These are phyloP conservation scores for Clepsis dumicolana DNA, from an alignment of 2,888 invertebrate genomes.

Conservation along the genomic window DNA sequence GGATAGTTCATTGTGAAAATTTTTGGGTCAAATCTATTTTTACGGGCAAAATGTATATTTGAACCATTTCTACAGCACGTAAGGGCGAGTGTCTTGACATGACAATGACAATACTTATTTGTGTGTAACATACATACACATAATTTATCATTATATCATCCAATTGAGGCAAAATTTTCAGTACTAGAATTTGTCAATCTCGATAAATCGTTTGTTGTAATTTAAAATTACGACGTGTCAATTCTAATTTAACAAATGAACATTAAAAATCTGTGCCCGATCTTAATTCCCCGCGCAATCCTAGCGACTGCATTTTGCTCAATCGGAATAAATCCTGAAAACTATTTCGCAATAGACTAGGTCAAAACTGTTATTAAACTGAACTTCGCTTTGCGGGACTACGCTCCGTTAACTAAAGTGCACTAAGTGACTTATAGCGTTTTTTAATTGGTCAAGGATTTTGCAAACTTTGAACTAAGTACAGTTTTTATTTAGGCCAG, in stretches of 20 bases:
- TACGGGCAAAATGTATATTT: background rate
- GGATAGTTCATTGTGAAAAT: background rate
- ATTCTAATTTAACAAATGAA: background rate
- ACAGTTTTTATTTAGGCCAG: background rate
- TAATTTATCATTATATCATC: no score
- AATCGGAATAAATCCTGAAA: slow-evolving; percentile 5
- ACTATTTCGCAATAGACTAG: slow-evolving; percentile 25
- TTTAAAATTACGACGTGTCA: background rate
- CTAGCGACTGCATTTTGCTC: slow-evolving; percentile 8
- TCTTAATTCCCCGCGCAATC: background rate
- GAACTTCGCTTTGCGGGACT: background rate
- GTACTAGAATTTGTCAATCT: no score
- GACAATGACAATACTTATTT: no score
- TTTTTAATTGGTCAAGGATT: slow-evolving; percentile 25
- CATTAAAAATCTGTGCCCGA: background rate
- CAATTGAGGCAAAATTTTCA: no score
- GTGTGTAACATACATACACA: no score
- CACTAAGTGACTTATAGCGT: slow-evolving; percentile 16
- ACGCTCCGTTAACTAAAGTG: background rate
- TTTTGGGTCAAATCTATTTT: background rate
- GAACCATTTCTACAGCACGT: background rate
- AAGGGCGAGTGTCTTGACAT: background rate
- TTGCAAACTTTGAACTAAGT: slow-evolving; percentile 1
- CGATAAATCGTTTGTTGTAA: no score
- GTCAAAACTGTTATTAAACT: slow-evolving; percentile 37